A percentile compares a stretch with the other conserved stretches of the same genome.
phyloP scores from a whole-genome alignment of 2,888 invertebrate genomes.

The Chironomus tentans region DNA sequence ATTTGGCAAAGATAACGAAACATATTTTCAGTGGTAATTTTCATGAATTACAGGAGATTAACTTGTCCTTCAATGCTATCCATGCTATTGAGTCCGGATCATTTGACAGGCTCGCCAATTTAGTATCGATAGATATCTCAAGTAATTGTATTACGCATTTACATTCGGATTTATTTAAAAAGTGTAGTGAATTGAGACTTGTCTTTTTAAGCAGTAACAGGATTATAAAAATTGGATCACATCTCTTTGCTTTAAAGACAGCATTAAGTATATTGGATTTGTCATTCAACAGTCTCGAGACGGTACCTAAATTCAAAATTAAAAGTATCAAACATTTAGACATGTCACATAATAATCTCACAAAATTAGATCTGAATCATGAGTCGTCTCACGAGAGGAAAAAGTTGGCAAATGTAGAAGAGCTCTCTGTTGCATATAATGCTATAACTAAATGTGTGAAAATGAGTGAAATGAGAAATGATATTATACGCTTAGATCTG shows the following conservation, averaged over 20 bases:
- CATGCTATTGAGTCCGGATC: conserved; percentile 7
- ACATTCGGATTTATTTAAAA: conserved; percentile 14
- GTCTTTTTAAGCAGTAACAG: background rate
- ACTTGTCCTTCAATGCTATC: conserved; percentile 1
- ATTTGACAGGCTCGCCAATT: background rate
- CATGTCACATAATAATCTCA: conserved; percentile 3
- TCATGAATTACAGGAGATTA: conserved; percentile 14
- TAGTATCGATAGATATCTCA: conserved; percentile 14
- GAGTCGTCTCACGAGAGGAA: background rate
- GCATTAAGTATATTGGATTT: background rate
- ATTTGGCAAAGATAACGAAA: conserved; percentile 14
- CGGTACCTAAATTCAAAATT: background rate
- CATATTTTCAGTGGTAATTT: conserved; percentile 16
- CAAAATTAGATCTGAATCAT: background rate
- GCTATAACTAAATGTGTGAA: background rate
- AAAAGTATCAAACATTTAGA: background rate
- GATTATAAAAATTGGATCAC: conserved; percentile 1
- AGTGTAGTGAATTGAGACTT: background rate
- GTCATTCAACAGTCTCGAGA: background rate
- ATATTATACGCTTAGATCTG: conserved; percentile 9
- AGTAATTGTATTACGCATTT: conserved; percentile 9
- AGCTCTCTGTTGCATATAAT: background rate
- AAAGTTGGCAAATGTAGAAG: background rate
- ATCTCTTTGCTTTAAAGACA: background rate
- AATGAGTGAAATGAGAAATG: background rate